phyloP scores from a whole-genome alignment of 2,797 vertebrate genomes.

The Enoplosus armatus region DNA sequence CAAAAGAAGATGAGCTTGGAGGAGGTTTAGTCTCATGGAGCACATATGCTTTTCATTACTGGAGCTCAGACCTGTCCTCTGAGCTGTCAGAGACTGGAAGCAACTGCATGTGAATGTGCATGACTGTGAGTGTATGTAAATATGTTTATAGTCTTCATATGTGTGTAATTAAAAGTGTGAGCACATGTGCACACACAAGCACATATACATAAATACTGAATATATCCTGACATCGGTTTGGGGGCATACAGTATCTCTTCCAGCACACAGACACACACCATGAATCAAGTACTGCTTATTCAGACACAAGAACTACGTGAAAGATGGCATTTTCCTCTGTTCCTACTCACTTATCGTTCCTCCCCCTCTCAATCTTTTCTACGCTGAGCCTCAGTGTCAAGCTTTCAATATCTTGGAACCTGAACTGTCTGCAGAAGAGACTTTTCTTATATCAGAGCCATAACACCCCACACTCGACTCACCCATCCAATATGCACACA shows the following conservation, averaged over 20 bases:
- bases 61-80: conserved; percentile 74
- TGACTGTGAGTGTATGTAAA: conserved; percentile 50
- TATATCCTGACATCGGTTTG: conserved; percentile 24
- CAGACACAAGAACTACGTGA: conserved; percentile 16
- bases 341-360: conserved; percentile 29
- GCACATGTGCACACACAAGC: neutral
- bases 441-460: conserved; percentile 22
- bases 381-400: neutral
- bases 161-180: conserved; percentile 31
- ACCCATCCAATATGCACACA: conserved; percentile 41
- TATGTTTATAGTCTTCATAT: conserved; percentile 50
- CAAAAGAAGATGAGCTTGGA: conserved; percentile 78
- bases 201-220: conserved; percentile 12
- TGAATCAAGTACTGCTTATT: conserved; percentile 18
- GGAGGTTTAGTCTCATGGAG: conserved; percentile 69
- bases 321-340: conserved; percentile 20
- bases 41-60: conserved; percentile 83
- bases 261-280: neutral
- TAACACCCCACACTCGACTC: conserved; percentile 23
- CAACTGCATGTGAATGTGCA: conserved; percentile 60
- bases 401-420: conserved; percentile 53
- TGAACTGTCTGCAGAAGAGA: conserved; percentile 49
- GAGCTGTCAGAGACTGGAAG: conserved; percentile 67
- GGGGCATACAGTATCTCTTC: neutral
- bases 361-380: conserved; percentile 34